A percentile compares a stretch with the other conserved stretches of the same genome.
phyloP scores from a whole-genome alignment of 2,888 invertebrate species.

The Tachystola acroxantha region DNA sequence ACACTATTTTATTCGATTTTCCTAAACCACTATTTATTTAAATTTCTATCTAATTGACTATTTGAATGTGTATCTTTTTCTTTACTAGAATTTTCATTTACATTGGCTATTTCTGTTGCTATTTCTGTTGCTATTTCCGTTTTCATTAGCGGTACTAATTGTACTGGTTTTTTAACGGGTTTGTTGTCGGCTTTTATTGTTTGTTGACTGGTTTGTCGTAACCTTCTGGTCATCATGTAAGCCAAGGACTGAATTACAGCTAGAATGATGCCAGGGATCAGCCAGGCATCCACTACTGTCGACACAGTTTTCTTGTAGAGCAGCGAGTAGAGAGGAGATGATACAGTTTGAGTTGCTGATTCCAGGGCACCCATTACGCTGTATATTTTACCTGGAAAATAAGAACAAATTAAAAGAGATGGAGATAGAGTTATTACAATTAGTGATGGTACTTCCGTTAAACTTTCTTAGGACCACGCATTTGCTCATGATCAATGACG shows the following conservation, averaged over 20 bases:
- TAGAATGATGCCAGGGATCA: constrained; percentile 53
- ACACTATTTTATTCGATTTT: neutral
- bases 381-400: constrained; percentile 67
- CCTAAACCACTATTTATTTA: neutral
- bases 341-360: constrained; percentile 61
- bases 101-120: neutral
- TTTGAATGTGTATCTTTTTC: neutral
- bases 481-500: too few relatives aligned
- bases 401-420: neutral
- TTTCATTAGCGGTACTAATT: constrained; percentile 10
- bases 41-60: neutral
- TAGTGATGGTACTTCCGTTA: too few relatives aligned
- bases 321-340: constrained; percentile 62
- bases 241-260: constrained; percentile 49
- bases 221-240: constrained; percentile 46
- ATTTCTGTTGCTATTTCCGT: constrained; percentile 12
- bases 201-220: constrained; percentile 12
- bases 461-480: too few relatives aligned
- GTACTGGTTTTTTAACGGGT: neutral
- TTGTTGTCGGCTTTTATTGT: neutral
- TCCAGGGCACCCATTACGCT: constrained; percentile 67
- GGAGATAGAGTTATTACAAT: too few relatives aligned
- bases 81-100: neutral
- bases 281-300: constrained; percentile 59
- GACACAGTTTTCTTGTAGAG: constrained; percentile 62